A percentile compares a stretch with the other conserved stretches of the same genome.
Conservation (phyloP, 2,888 invertebrate species). For the Taenaris catops region DNA sequence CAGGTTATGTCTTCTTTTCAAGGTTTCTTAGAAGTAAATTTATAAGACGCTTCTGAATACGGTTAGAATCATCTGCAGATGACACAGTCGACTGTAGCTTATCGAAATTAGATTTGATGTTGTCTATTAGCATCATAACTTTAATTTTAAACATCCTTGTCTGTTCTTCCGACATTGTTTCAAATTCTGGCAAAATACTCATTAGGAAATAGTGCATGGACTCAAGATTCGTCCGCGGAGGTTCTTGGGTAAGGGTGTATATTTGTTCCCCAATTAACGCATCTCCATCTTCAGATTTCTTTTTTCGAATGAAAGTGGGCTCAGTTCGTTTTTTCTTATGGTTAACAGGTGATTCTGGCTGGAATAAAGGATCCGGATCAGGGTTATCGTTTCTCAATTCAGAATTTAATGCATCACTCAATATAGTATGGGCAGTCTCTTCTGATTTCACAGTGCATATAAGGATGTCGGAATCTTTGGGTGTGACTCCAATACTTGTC, state of each 20-base stretch:
- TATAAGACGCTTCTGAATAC: conserved; percentile 18
- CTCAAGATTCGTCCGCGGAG: conserved; percentile 14
- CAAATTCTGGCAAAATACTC: conserved; percentile 37
- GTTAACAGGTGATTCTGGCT: conserved; percentile 3
- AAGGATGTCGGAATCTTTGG: conserved; percentile 15
- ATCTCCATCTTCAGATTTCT: conserved; percentile 1
- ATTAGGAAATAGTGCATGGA: conserved; percentile 33
- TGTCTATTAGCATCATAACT: conserved; percentile 26
- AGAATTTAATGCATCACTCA: neutral
- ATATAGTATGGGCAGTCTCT: conserved; percentile 2
- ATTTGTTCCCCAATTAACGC: conserved; percentile 1
- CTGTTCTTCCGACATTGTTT: conserved; percentile 37
- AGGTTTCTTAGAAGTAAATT: conserved; percentile 32
- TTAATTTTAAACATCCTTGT: conserved; percentile 36
- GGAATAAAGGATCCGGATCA: conserved; percentile 1
- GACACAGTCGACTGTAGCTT: conserved; percentile 3
- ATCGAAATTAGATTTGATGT: conserved; percentile 19
- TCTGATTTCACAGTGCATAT: conserved; percentile 20
- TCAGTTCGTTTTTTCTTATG: conserved; percentile 11
- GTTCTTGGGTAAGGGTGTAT: conserved; percentile 5
- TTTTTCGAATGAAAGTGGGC: conserved; percentile 1
- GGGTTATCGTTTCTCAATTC: conserved; percentile 5
- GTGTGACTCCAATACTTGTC: conserved; percentile 2
- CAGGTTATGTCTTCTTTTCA: conserved; percentile 19
- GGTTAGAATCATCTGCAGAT: conserved; percentile 4